Evolutionary conservation across 1,140 invertebrate genomes (phyloP).

Genomic region (Neodiprion virginianus): DNA sequence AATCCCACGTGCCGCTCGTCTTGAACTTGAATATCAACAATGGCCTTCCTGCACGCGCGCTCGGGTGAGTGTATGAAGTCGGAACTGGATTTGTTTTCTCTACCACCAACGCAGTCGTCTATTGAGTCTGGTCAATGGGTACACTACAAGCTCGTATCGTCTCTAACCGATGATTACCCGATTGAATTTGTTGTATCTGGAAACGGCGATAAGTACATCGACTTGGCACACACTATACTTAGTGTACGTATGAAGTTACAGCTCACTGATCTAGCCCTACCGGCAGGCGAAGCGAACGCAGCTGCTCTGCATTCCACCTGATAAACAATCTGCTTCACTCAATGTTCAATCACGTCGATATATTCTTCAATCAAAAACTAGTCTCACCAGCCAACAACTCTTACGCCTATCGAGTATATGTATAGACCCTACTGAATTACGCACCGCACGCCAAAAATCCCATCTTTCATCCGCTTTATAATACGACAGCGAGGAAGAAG

Average conservation of each 20-base stretch:
- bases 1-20: too few species aligned
- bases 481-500: slow-evolving; percentile 9
- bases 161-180: too few species aligned
- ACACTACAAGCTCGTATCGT: too few species aligned
- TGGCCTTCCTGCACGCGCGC: slow-evolving; percentile 4
- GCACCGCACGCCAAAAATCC: slow-evolving; percentile 13
- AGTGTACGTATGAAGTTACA: background rate
- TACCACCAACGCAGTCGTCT: too few species aligned
- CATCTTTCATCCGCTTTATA: slow-evolving; percentile 14
- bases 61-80: too few species aligned
- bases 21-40: slow-evolving; percentile 3
- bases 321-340: slow-evolving; percentile 26
- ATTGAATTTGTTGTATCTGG: background rate
- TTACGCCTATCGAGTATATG: slow-evolving; percentile 5
- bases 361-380: slow-evolving; percentile 26
- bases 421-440: slow-evolving; percentile 27
- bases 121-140: too few species aligned
- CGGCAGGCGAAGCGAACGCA: too few species aligned
- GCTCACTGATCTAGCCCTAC: too few species aligned
- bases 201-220: slow-evolving; percentile 13
- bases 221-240: slow-evolving; percentile 6
- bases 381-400: slow-evolving; percentile 21
- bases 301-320: background rate
- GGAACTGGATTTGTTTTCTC: too few species aligned
- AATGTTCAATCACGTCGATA: slow-evolving; percentile 1